Evolutionary conservation across 2,888 invertebrate species (phyloP), one percentile per base, ranked within the genome.

Genomic region (Tineola bisselliella): DNA sequence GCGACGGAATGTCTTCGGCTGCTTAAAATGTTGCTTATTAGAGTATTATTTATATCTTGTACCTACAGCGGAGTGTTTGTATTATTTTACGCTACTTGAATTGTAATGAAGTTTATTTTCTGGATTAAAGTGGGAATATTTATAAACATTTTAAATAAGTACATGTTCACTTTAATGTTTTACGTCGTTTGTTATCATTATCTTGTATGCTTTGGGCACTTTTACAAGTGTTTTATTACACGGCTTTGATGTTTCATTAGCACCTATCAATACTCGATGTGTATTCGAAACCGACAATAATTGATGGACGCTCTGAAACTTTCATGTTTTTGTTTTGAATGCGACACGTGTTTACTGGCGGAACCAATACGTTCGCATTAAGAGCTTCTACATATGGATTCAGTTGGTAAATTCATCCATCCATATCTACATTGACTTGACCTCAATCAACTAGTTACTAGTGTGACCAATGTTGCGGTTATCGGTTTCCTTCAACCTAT

Each of bases 141-240:
- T 25, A 43, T 43, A 12, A 43, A 43, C 13, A n/a, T 48, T 48
- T 13, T 11, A 44, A 44, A 44, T 44, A 44, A 44, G n/a, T 10
- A 11, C 44, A 44, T 17, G 48, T 17, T 48, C 48, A 8, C 48
- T 43, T 43, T 43, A 48, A 48, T 6, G 10, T 48, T 48, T 48
- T 48, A 48, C 17, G 1, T n/a, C 15, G 48, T 48, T 48, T 48
- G 44, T 48, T 48, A 17, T 48, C 48, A 15, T 13, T 15, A 48
- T 48, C 15, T 10, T 13, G 25, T 25, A 25, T 17, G 17, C 48
- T 48, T 48, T 17, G 10, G 38, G 10, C 15, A 48, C 48, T 3
- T 48, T 48, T 48, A 17, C 17, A 48, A 48, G 48, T 48, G 48
- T 48, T 48, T 48, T 48, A 48, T 48, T 48, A 48, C 48, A 17